Conservation (phyloP, 2,888 invertebrate genomes). For the Leucoptera coffeella region DNA sequence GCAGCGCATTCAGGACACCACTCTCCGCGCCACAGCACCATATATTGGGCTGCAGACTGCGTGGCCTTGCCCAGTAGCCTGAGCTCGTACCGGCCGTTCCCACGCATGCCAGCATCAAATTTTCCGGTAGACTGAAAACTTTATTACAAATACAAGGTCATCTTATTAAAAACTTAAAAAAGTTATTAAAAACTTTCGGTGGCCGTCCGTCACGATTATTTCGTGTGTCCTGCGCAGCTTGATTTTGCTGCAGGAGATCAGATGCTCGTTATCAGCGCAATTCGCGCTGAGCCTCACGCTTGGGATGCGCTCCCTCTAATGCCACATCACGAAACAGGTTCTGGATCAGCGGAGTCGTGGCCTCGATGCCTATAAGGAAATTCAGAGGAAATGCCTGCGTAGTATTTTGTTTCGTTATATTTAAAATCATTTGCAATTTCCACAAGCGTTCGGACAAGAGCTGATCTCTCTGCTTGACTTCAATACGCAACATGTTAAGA, state of each 20-base stretch:
- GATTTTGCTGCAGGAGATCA: no score
- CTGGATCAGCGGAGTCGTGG: slow-evolving; percentile 6
- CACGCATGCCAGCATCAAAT: no score
- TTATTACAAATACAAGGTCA: no score
- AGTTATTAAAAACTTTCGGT: no score
- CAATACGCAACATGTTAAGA: slow-evolving; percentile 6
- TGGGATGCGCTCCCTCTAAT: background rate
- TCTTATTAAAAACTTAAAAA: no score
- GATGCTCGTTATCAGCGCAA: no score
- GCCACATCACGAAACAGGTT: slow-evolving; percentile 7
- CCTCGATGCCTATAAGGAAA: slow-evolving; percentile 7
- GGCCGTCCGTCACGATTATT: no score
- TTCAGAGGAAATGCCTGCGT: slow-evolving; percentile 7
- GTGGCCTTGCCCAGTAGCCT: no score
- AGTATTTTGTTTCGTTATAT: slow-evolving; percentile 8
- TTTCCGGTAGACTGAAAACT: no score
- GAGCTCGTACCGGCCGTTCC: no score
- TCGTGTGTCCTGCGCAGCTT: no score
- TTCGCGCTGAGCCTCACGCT: slow-evolving; percentile 1
- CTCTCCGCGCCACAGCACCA: slow-evolving; percentile 1
- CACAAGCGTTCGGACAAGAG: slow-evolving; percentile 3
- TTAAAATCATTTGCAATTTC: slow-evolving; percentile 7
- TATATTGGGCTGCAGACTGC: slow-evolving; percentile 1
- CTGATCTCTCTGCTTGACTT: slow-evolving; percentile 3
- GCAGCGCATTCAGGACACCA: background rate